phyloP scores from a whole-genome alignment of 2,797 vertebrate genomes.

The Lycodopsis pacificus region DNA sequence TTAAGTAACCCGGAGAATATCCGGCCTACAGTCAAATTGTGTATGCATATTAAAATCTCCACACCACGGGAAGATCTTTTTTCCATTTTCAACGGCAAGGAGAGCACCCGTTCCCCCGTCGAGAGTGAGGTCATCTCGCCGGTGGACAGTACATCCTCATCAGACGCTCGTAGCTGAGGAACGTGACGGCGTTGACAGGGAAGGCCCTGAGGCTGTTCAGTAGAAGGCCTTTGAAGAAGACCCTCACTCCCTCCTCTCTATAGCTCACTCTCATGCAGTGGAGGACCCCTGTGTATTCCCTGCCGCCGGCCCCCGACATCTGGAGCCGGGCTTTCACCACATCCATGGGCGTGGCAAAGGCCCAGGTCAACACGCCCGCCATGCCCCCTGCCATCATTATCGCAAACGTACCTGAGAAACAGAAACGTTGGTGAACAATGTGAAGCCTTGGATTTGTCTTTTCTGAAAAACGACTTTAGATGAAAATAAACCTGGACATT shows the following conservation, averaged over 20 bases:
- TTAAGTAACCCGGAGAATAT: conserved; percentile 1
- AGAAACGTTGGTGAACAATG: background rate
- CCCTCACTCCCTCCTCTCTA: conserved; percentile 82
- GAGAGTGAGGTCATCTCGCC: conserved; percentile 7
- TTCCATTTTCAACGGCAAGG: background rate
- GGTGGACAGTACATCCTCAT: conserved; percentile 69
- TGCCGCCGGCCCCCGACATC: conserved; percentile 84
- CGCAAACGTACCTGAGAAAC: conserved; percentile 65
- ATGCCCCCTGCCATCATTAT: conserved; percentile 86
- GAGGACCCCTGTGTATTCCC: conserved; percentile 81
- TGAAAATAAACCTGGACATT: background rate
- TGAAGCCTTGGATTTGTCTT: background rate
- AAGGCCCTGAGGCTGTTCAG: conserved; percentile 89
- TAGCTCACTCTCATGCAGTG: conserved; percentile 85
- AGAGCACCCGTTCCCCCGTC: background rate
- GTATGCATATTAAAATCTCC: background rate
- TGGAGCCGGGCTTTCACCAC: conserved; percentile 90
- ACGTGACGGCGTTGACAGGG: conserved; percentile 89
- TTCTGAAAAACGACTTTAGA: background rate
- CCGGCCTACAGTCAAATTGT: background rate
- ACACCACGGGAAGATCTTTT: background rate
- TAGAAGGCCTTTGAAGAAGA: conserved; percentile 87
- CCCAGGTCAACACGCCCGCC: conserved; percentile 87
- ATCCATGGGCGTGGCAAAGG: conserved; percentile 87
- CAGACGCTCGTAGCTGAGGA: conserved; percentile 87